Evolutionary conservation across 2,797 vertebrate genomes (phyloP), one percentile per base, ranked within the genome.

Genomic region (Eutrigla gurnardus): DNA sequence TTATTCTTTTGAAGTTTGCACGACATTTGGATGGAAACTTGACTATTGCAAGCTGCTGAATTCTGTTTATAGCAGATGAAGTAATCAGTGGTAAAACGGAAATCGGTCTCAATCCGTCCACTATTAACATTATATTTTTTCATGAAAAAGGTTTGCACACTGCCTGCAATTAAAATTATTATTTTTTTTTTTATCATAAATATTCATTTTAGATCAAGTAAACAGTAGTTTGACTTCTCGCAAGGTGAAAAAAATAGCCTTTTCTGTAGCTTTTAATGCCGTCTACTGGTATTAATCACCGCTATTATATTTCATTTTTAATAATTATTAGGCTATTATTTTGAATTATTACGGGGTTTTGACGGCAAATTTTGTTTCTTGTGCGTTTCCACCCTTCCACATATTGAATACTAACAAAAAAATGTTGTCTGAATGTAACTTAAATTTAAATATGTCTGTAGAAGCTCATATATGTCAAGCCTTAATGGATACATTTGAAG

Each of bases 401-500:
- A 54, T 68, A 45, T 62, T 36, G 36, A 78, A 70, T 73, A 58
- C 73, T 75, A 64, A n/a, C 8, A 61, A n/a, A 67, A 67, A 75
- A 37, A 59, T 53, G 36, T 67, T 65, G 5, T 71, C 55, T 67
- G 9, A 61, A 55, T 57, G n/a, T 13, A 61, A 67, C 57, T 70
- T 85, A 25, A 65, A 68, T 73, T 70, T 75, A 77, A 88, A 84
- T 46, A 75, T 35, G 54, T 70, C 57, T 81, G 59, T 53, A 68
- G 65, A 86, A 84, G 25, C 59, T 58, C 52, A 78, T 82, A 84
- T 86, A 59, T 69, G 75, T 84, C 79, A 73, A 70, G 7, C 40
- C 49, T 33, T 86, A 74, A 86, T 77, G 58, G 81, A 57, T 77
- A 83, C 59, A 65, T 90, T 93, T 82, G 84, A 88, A 89, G 88